Evolutionary conservation across 2,797 vertebrate species (phyloP).

Genomic region (Falco berigora): DNA sequence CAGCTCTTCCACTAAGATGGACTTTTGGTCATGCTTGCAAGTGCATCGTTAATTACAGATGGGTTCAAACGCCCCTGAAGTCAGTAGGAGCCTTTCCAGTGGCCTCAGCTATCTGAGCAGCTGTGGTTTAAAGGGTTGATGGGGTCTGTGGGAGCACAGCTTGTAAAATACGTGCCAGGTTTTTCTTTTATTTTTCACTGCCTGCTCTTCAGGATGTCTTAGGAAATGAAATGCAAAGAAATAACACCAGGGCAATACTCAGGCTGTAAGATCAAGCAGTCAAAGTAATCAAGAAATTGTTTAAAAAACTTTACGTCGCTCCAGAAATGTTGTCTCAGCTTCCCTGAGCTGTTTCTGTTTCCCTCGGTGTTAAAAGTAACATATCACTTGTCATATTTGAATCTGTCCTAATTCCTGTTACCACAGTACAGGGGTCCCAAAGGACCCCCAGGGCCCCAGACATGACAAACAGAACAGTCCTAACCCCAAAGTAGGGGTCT

Average conservation of each 20-base stretch:
- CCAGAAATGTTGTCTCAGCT: neutral
- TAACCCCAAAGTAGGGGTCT: neutral
- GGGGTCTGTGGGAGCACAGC: neutral
- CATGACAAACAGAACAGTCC: neutral
- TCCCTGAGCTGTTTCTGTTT: neutral
- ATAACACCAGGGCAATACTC: neutral
- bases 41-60: neutral
- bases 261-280: neutral
- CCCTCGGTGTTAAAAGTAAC: neutral
- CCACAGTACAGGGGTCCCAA: accelerated
- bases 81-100: neutral
- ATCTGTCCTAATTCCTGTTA: neutral
- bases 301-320: neutral
- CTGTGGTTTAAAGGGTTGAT: neutral
- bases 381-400: neutral
- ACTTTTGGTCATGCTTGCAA: neutral
- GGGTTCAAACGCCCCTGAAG: neutral
- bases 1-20: neutral
- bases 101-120: neutral
- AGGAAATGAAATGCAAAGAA: neutral
- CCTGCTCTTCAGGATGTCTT: neutral
- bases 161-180: neutral
- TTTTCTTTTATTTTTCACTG: neutral
- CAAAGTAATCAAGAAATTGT: neutral
- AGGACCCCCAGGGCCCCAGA: neutral